Conservation (phyloP, 2,797 vertebrate genomes). For the Dryobates pubescens region DNA sequence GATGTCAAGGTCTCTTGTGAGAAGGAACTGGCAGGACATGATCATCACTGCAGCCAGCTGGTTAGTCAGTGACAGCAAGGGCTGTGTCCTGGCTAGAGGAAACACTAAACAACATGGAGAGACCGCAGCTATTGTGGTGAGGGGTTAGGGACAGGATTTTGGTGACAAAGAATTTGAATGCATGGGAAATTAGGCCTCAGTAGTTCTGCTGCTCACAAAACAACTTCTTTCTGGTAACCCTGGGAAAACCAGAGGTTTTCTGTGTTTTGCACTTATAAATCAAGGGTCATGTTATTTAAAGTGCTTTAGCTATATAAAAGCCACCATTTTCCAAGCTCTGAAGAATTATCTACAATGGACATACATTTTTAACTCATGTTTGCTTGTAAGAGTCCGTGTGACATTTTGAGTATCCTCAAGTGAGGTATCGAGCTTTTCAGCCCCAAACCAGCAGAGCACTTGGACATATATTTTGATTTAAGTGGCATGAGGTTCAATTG, state of each 20-base stretch:
- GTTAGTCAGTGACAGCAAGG: background rate
- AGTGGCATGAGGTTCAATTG: background rate
- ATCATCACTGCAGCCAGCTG: background rate
- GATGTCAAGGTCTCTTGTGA: background rate
- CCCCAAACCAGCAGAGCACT: background rate
- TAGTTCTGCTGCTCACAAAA: conserved; percentile 31
- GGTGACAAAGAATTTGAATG: background rate
- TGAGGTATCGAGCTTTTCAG: background rate
- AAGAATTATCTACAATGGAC: background rate
- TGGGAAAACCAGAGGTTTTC: background rate
- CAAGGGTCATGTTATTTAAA: background rate
- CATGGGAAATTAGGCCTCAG: conserved; percentile 6
- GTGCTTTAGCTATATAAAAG: background rate
- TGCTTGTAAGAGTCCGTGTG: background rate
- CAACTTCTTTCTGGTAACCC: background rate
- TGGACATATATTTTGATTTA: background rate
- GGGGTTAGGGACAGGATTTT: background rate
- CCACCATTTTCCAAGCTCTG: background rate
- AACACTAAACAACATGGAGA: background rate
- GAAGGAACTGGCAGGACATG: background rate
- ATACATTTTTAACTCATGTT: background rate
- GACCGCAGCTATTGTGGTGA: background rate
- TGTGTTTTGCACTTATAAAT: conserved; percentile 7
- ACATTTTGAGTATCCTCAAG: background rate
- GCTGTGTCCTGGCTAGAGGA: background rate